Base-by-base conservation (phyloP, 2,888 invertebrate genomes). In the Itoplectis maculator region DNA sequence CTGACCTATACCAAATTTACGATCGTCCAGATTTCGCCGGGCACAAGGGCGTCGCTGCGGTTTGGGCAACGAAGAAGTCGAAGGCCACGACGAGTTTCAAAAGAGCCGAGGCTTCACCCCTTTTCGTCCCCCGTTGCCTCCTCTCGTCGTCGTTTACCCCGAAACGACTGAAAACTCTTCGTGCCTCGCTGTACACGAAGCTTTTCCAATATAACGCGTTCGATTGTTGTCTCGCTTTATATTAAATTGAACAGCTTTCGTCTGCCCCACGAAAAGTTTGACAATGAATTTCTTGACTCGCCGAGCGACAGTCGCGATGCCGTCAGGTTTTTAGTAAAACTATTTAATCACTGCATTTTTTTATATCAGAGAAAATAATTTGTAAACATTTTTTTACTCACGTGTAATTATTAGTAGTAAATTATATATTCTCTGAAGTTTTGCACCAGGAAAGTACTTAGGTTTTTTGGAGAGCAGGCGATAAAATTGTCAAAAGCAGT, bases 1-100 rank as follows among this genome's bases (percentile, higher is more conserved):
- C 65, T 79, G 78, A 72, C 78, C 78, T 79, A 72, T 47, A 59
- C 72, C 65, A 59, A 72, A 79, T 72, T 79, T 72, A 66, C 65
- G 78, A 47, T 59, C 78, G 35, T 72, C 35, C 72, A 23, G 72
- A 72, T 66, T 72, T 66, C 42, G 11, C 23, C 29, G 40, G 56
- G 56, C 56, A n/a, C 72, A 11, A 72, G 51, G 61, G 49, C 49
- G 35, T 56, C 20, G 29, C 9, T 37, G 65, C 35, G 65, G 56
- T 72, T 56, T 59, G 78, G 65, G 78, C 61, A 61, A 15, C 18
- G 23, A 15, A 56, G 47, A 72, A 65, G 66, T 66, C 78, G 78
- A 66, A 79, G 78, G 78, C 72, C 78, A 78, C 20, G 56, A 66
- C 70, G 45, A 79, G 72, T 79, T 79, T 72, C 37, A 35, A 8